phyloP scores from a whole-genome alignment of 1,140 invertebrate genomes.

The Caerostris darwini region DNA sequence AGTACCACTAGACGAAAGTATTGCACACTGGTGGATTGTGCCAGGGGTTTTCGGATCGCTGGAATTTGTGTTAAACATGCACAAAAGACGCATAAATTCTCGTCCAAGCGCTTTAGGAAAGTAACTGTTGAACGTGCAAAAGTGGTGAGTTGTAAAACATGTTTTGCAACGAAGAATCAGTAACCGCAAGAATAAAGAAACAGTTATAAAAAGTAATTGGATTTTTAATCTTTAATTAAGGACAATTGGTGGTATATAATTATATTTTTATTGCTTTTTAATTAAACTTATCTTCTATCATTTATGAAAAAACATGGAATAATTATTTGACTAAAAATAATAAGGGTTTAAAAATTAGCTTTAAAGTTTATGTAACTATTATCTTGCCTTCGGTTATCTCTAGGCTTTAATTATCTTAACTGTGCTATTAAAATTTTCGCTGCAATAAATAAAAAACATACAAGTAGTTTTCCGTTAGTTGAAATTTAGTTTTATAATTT shows the following conservation, averaged over 20 bases:
- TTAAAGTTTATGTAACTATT: too few relatives aligned
- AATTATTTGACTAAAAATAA: too few relatives aligned
- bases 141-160: background rate
- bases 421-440: too few relatives aligned
- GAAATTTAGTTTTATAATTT: too few relatives aligned
- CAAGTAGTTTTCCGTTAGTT: too few relatives aligned
- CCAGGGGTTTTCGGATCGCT: slow-evolving; percentile 15
- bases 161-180: background rate
- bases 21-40: slow-evolving; percentile 42
- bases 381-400: too few relatives aligned
- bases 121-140: slow-evolving; percentile 41
- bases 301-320: too few relatives aligned
- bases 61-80: slow-evolving; percentile 48
- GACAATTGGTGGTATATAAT: background rate
- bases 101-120: background rate
- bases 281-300: background rate
- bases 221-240: background rate
- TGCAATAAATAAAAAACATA: too few relatives aligned
- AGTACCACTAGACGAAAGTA: slow-evolving; percentile 42
- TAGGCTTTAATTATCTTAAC: too few relatives aligned
- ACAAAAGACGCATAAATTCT: background rate
- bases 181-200: background rate
- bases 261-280: background rate
- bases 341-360: too few relatives aligned
- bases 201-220: background rate